Percentiles rank a stretch among this genome's conserved stretches.
Conservation (phyloP, 1,140 invertebrate genomes). For the Drosophila bocki region DNA sequence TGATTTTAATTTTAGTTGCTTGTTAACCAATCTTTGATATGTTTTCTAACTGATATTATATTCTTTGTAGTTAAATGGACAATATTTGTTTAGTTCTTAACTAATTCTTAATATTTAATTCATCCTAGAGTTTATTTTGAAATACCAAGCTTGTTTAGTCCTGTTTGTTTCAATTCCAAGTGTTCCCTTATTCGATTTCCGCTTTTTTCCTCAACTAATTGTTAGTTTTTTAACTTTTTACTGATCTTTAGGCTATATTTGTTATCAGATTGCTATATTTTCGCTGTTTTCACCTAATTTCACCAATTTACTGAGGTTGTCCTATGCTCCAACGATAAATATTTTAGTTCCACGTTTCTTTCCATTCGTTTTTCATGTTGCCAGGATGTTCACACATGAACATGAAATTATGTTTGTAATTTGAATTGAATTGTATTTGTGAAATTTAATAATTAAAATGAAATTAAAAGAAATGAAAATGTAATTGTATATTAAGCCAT, state of each 20-base stretch:
- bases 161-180: background rate
- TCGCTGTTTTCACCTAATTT: background rate
- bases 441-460: too few species aligned
- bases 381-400: too few species aligned
- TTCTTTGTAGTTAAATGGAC: too few species aligned
- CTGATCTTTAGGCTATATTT: background rate
- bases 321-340: too few species aligned
- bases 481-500: too few species aligned
- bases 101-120: too few species aligned
- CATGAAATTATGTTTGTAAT: too few species aligned
- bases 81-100: too few species aligned
- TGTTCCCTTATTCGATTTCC: background rate
- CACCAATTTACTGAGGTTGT: background rate
- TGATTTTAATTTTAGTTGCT: background rate
- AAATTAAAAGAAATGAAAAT: too few species aligned
- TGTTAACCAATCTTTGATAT: background rate
- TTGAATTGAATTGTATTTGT: too few species aligned
- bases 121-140: background rate
- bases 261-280: background rate
- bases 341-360: background rate
- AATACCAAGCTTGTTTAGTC: background rate
- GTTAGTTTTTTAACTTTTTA: background rate
- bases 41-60: too few species aligned
- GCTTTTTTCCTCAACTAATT: background rate
- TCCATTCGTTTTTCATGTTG: background rate